Conservation (phyloP, 2,888 invertebrate genomes). For the Callinectes sapidus region DNA sequence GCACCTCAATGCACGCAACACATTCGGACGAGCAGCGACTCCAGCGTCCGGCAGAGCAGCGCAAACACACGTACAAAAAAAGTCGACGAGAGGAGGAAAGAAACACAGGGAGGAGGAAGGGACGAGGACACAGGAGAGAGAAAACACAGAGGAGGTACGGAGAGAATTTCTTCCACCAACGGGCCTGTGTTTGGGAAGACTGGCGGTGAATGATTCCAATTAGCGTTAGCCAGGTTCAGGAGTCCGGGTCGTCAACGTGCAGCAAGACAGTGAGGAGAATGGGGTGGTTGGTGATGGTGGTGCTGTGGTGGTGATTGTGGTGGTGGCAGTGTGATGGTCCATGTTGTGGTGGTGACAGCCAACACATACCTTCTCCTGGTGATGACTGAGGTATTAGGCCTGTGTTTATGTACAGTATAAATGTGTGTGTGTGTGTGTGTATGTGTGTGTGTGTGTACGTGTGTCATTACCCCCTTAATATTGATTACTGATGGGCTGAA, state of each 20-base stretch:
- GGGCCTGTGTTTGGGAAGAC: conserved; percentile 63
- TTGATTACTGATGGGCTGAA: conserved; percentile 29
- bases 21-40: background rate
- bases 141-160: background rate
- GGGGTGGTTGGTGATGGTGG: conserved; percentile 39
- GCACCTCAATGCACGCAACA: background rate
- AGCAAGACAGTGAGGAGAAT: conserved; percentile 73
- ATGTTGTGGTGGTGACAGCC: background rate
- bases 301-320: conserved; percentile 35
- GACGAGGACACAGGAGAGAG: conserved; percentile 17
- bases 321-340: background rate
- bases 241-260: conserved; percentile 72
- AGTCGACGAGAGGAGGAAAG: conserved; percentile 18
- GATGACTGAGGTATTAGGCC: background rate
- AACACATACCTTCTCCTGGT: background rate
- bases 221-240: conserved; percentile 72
- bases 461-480: conserved; percentile 44
- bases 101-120: background rate
- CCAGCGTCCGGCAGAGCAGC: conserved; percentile 3
- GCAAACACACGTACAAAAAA: background rate
- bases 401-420: background rate
- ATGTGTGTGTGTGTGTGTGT: background rate
- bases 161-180: conserved; percentile 31
- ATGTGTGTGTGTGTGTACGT: conserved; percentile 10
- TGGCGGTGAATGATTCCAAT: conserved; percentile 68